Conservation (phyloP, 2,113 vertebrate species). For the Camelus dromedarius region DNA sequence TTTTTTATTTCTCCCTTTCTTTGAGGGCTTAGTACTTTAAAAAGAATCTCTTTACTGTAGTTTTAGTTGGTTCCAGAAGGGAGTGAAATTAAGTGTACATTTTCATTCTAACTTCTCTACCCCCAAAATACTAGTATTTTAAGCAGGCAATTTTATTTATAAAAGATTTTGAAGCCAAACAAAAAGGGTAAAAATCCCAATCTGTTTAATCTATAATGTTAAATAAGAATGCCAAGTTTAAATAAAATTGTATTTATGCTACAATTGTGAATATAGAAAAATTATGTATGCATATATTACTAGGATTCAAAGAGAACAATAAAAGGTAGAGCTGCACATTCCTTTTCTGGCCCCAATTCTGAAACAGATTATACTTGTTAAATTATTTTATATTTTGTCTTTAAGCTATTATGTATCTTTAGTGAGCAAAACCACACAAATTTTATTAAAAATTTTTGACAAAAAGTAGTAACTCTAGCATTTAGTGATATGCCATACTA, state of each 20-base stretch:
- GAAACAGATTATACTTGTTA: not conserved
- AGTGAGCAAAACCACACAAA: not conserved
- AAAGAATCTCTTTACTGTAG: not conserved
- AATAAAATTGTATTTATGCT: not conserved
- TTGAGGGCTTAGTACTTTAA: not conserved
- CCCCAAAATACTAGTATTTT: not conserved
- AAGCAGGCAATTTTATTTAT: not conserved
- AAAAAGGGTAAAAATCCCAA: not conserved
- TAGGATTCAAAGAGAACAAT: not conserved
- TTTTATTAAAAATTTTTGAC: not conserved
- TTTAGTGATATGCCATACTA: not conserved
- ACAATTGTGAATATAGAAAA: not conserved
- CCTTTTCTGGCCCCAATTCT: not conserved
- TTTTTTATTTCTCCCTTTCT: not conserved
- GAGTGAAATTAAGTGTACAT: not conserved
- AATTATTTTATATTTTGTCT: not conserved
- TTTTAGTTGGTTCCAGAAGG: not conserved
- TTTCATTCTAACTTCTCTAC: not conserved
- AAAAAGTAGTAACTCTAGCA: not conserved
- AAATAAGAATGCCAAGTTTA: not conserved
- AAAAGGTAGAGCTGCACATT: not conserved
- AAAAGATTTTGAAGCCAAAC: not conserved
- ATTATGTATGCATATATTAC: not conserved
- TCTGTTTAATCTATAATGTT: not conserved
- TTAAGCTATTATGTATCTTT: not conserved